Base-by-base conservation (phyloP, 2,797 vertebrate species). In the Chlorospingus semifuscus region DNA sequence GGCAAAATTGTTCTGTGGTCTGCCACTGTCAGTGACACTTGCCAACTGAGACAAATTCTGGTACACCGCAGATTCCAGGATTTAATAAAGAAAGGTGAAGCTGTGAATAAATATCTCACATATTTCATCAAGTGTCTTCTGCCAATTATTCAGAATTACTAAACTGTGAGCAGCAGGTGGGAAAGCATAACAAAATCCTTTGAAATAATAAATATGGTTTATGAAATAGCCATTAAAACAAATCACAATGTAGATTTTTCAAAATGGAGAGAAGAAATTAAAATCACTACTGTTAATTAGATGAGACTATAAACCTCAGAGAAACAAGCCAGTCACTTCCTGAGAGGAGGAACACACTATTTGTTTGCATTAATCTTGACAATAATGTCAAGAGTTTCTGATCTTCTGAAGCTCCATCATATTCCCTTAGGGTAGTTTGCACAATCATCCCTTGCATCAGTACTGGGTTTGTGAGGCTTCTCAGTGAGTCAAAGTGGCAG, bases 401-500 rank as follows among this genome's bases (percentile, higher is more conserved):
- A 85, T 90, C 72, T 91, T 85, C 76, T 81, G 57, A 81, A 89
- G 78, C 42, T 68, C 34, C 57, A 61, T 90, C 53, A 24, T 64
- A 61, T 57, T 87, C 30, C 91, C 57, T 39, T 53, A 85, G 53
- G 93, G 68, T 36, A 64, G 20, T 53, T 96, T 95, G 92, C 91
- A 68, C 49, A 91, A 92, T 87, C 53, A 81, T 22, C 12, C 32
- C 22, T 94, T 95, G 52, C 87, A 94, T 93, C 79, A 95, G 24
- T 22, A 19, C 26, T 18, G 24, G 7, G 5, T 91, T 94, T 91
- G 22, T 60, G 30, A 71, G 49, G 64, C 36, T 92, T 87, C 69
- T 68, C 53, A 42, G 36, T 92, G 89, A 94, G 76, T 95, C 94
- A 96, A 69, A 80, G 60, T 29, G 23, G 9, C 50, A 90, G 52